phyloP scores from a whole-genome alignment of 2,888 invertebrate species.

The Pseudolycoriella hygida region DNA sequence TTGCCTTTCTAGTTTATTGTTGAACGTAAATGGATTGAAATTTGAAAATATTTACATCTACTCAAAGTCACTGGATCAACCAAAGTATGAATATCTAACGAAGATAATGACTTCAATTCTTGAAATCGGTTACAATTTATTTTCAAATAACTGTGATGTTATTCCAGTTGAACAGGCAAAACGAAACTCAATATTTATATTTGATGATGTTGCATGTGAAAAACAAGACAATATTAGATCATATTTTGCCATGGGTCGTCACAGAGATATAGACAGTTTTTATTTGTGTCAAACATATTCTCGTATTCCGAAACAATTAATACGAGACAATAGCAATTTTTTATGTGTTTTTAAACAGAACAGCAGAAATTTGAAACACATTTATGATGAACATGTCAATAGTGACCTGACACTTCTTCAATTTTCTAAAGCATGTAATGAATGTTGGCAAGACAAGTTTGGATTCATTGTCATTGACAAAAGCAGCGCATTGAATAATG shows the following conservation, averaged over 20 bases:
- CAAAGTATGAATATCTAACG: slow-evolving; percentile 14
- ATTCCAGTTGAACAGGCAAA: slow-evolving; percentile 10
- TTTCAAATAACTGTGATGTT: slow-evolving; percentile 13
- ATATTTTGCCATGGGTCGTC: slow-evolving; percentile 17
- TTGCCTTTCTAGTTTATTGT: slow-evolving; percentile 17
- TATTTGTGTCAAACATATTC: slow-evolving; percentile 18
- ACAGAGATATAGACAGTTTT: slow-evolving; percentile 17
- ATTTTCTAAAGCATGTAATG: slow-evolving; percentile 17
- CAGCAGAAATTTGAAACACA: slow-evolving; percentile 17
- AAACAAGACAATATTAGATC: slow-evolving; percentile 14
- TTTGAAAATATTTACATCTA: slow-evolving; percentile 24
- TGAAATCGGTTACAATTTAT: slow-evolving; percentile 3
- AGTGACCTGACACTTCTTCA: slow-evolving; percentile 14
- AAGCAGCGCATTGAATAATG: slow-evolving; percentile 14
- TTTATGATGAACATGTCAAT: slow-evolving; percentile 5
- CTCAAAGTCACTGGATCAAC: slow-evolving; percentile 15
- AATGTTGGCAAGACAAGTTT: slow-evolving; percentile 18
- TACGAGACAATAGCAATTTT: slow-evolving; percentile 19
- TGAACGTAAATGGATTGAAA: slow-evolving; percentile 18
- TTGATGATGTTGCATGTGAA: slow-evolving; percentile 21
- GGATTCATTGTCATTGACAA: slow-evolving; percentile 17
- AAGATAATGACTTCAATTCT: slow-evolving; percentile 12
- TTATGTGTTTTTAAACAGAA: slow-evolving; percentile 19
- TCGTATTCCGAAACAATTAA: slow-evolving; percentile 18
- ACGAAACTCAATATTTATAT: slow-evolving; percentile 18